Conservation (phyloP, 2,888 invertebrate genomes). For the Megalurothrips usitatus region DNA sequence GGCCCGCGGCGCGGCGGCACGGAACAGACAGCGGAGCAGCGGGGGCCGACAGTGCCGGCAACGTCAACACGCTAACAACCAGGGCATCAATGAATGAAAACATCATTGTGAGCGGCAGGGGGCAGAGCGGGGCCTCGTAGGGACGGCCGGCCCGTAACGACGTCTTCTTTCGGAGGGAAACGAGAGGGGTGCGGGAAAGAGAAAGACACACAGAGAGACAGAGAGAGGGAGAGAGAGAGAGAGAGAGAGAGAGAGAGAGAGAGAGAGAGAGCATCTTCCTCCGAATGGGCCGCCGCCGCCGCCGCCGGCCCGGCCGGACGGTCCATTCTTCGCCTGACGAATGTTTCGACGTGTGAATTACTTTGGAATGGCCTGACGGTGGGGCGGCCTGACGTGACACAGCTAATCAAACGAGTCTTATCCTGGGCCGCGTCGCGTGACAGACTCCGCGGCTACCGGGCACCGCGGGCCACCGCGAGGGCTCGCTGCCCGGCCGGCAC, state of each 20-base stretch:
- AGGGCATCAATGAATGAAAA: conserved; percentile 22
- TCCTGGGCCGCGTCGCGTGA: too few relatives aligned
- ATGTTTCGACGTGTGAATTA: too few relatives aligned
- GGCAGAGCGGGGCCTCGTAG: not conserved
- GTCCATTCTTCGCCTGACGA: too few relatives aligned
- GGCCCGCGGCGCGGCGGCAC: too few relatives aligned
- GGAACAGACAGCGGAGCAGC: too few relatives aligned
- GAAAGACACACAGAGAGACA: not conserved
- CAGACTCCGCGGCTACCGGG: too few relatives aligned
- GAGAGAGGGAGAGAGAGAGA: not conserved
- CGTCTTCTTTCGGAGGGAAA: not conserved
- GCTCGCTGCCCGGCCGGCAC: too few relatives aligned
- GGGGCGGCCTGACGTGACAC: too few relatives aligned
- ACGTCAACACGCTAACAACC: not conserved
- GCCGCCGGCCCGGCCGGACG: not conserved
- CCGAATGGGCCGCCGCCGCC: not conserved
- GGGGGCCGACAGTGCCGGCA: not conserved
- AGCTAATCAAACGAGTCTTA: too few relatives aligned
- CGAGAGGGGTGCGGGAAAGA: not conserved
- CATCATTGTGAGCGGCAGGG: conserved; percentile 2
- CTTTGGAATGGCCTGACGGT: too few relatives aligned
- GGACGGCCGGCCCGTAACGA: not conserved
- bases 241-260: too few relatives aligned
- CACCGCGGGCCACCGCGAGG: too few relatives aligned
- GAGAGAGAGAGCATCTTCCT: not conserved